These are phyloP conservation scores for Artibeus lituratus DNA, from an alignment of 2,797 vertebrate genomes.

Conservation along the genomic window DNA sequence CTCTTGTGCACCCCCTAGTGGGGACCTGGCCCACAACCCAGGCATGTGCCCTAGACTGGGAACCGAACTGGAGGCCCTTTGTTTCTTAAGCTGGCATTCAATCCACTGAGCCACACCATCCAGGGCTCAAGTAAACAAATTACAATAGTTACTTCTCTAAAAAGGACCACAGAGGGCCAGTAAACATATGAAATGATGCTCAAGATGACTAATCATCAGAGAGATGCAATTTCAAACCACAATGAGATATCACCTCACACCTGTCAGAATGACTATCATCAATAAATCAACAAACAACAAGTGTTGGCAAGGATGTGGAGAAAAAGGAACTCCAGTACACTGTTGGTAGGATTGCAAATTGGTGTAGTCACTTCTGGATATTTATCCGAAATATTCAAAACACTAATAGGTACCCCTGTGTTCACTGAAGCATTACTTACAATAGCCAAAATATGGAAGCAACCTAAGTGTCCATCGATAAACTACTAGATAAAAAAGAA, in stretches of 20 bases:
- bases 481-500: not conserved
- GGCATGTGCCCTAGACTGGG: no score
- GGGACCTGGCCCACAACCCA: no score
- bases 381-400: not conserved
- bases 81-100: no score
- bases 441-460: not conserved
- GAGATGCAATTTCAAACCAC: not conserved
- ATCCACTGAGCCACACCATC: no score
- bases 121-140: not conserved
- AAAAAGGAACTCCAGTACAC: not conserved
- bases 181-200: not conserved
- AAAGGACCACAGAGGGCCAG: not conserved
- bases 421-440: not conserved
- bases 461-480: not conserved
- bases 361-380: not conserved
- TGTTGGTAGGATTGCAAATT: not conserved
- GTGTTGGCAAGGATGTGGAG: not conserved
- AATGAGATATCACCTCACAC: not conserved
- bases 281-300: not conserved
- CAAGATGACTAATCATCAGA: not conserved
- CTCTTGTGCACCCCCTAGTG: no score
- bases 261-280: not conserved
- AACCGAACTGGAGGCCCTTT: no score
- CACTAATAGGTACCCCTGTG: not conserved
- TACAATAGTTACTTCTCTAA: not conserved